phyloP scores from a whole-genome alignment of 1,140 invertebrate genomes.

The Camponotus pennsylvanicus region DNA sequence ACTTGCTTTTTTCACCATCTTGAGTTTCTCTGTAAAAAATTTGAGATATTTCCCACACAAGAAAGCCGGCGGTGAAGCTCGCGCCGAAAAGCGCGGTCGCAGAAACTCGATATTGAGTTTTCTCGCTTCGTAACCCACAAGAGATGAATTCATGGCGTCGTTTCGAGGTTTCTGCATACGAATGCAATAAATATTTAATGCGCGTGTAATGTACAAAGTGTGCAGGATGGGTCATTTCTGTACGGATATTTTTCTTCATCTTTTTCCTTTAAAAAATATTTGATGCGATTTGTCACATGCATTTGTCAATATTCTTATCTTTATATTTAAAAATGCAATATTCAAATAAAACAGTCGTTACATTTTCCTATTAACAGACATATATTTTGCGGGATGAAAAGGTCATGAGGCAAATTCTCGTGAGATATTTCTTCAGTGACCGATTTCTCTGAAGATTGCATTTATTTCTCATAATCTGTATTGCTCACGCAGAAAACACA shows the following conservation, averaged over 20 bases:
- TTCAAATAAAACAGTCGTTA: background rate
- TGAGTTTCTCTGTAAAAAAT: constrained; percentile 13
- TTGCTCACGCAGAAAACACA: constrained; percentile 22
- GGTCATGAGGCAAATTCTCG: background rate
- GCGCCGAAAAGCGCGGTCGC: constrained; percentile 4
- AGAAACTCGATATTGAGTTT: constrained; percentile 50
- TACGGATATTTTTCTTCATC: background rate
- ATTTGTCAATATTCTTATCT: background rate
- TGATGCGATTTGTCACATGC: background rate
- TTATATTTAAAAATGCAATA: too few species aligned
- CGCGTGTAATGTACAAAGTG: constrained; percentile 8
- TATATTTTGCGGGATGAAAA: background rate
- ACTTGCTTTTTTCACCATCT: constrained; percentile 1
- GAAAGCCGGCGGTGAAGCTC: background rate
- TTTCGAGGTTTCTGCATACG: constrained; percentile 20
- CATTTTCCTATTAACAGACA: background rate
- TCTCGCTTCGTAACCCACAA: constrained; percentile 44
- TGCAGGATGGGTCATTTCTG: background rate
- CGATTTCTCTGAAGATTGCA: background rate
- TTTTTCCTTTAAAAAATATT: background rate
- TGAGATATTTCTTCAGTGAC: background rate
- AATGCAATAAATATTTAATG: constrained; percentile 58
- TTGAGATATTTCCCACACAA: background rate
- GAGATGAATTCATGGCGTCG: constrained; percentile 48
- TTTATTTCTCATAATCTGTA: constrained; percentile 19